Conservation (phyloP, 92 coral and sea anemone genomes). For the Meandrina meandrites region DNA sequence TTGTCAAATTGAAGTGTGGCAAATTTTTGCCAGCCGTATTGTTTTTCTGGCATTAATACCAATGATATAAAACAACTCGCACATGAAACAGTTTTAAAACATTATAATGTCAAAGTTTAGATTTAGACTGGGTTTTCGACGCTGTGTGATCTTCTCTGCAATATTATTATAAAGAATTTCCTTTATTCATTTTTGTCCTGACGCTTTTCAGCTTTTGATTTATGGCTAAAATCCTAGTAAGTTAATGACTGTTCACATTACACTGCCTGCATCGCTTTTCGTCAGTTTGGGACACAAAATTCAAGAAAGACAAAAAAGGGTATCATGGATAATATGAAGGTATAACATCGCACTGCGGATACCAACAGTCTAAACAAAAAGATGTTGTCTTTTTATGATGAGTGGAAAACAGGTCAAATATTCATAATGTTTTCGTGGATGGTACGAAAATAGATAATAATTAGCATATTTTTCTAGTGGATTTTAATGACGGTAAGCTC, state of each 20-base stretch:
- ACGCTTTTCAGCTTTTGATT: not conserved
- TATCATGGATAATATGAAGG: not conserved
- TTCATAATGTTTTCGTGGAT: constrained; percentile 19
- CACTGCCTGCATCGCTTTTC: not conserved
- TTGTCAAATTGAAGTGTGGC: not conserved
- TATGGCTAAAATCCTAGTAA: not conserved
- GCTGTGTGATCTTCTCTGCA: not conserved
- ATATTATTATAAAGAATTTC: not conserved
- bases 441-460: not conserved
- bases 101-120: not conserved
- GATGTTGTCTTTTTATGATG: not conserved
- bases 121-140: not conserved
- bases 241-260: not conserved
- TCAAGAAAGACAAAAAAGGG: not conserved
- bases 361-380: not conserved
- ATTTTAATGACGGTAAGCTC: not conserved
- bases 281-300: not conserved
- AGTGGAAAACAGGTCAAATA: constrained; percentile 1
- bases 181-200: not conserved
- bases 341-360: not conserved
- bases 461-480: not conserved
- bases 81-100: not conserved
- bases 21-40: not conserved
- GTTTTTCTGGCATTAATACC: not conserved
- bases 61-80: not conserved